These are phyloP conservation scores for Tenualosa thibaudeaui DNA, from an alignment of 2,797 vertebrate species.

Conservation along the genomic window DNA sequence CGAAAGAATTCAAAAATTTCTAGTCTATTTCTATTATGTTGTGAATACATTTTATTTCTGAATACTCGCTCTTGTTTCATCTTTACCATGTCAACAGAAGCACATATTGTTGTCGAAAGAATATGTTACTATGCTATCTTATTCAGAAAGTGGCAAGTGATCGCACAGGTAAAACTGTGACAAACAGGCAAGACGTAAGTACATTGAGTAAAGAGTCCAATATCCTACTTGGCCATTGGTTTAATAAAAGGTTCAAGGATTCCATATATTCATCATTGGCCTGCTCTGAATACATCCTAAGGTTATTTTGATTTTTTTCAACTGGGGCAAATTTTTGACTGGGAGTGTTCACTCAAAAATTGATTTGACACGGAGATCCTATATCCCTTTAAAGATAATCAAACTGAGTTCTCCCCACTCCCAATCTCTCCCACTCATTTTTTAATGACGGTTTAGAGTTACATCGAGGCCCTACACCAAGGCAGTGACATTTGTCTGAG, in stretches of 20 bases:
- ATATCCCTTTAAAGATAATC: conserved; percentile 82
- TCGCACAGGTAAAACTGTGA: neutral
- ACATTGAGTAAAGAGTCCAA: neutral
- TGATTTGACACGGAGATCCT: conserved; percentile 81
- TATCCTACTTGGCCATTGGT: neutral
- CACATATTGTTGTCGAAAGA: too few species aligned
- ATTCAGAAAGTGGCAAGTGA: neutral
- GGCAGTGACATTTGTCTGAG: conserved; percentile 39
- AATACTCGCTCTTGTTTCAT: neutral
- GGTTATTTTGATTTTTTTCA: conserved; percentile 59
- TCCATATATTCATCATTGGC: neutral
- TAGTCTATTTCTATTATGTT: neutral
- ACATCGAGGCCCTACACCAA: conserved; percentile 62
- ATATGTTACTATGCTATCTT: neutral
- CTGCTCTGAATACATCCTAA: conserved; percentile 40
- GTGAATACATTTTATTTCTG: neutral
- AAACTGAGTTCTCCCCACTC: conserved; percentile 76
- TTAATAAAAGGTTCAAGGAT: conserved; percentile 4
- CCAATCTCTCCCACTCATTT: conserved; percentile 56
- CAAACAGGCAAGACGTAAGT: neutral
- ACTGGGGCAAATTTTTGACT: conserved; percentile 75
- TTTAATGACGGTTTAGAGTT: conserved; percentile 76
- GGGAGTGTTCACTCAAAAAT: conserved; percentile 72
- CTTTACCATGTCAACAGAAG: neutral
- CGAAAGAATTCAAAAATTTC: neutral